Percentiles rank a stretch among this genome's conserved stretches.
phyloP scores from a whole-genome alignment of 53 echinoderm and acorn worm species.

The Paracentrotus lividus region DNA sequence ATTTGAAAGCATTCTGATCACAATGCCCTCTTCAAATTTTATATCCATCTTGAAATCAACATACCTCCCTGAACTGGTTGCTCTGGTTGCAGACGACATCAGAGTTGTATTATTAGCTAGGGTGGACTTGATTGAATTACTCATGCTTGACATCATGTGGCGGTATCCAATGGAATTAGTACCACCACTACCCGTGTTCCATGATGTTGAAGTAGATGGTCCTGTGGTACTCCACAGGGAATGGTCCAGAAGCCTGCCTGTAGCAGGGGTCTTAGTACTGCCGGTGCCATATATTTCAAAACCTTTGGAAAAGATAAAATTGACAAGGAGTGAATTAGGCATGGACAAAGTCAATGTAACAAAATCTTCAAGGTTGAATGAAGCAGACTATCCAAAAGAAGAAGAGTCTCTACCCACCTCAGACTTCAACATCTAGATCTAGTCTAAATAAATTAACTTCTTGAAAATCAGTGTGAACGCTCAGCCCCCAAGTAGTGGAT shows the following conservation, averaged over 20 bases:
- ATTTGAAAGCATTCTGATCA: too few species aligned
- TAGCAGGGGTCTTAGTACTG: conserved; percentile 32
- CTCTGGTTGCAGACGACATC: not conserved
- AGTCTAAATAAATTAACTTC: too few species aligned
- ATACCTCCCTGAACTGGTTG: conserved; percentile 23
- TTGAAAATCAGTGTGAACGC: too few species aligned
- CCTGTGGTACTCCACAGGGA: conserved; percentile 24
- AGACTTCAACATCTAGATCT: too few species aligned
- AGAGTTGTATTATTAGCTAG: conserved; percentile 14
- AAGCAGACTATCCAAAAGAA: too few species aligned
- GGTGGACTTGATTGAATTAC: not conserved
- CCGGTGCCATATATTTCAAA: conserved; percentile 63
- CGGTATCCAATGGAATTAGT: not conserved
- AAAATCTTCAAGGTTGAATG: too few species aligned
- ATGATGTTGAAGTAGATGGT: conserved; percentile 45
- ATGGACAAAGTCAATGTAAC: too few species aligned
- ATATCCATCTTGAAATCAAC: not conserved
- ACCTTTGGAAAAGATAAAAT: conserved; percentile 5
- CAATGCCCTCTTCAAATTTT: not conserved
- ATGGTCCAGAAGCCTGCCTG: not conserved
- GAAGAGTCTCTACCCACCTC: too few species aligned
- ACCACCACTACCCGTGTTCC: not conserved
- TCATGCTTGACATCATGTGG: not conserved
- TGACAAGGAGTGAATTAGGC: not conserved
- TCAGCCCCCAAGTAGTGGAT: too few species aligned